Evolutionary conservation across 37 sponge, comb jelly and placozoan genomes (phyloP), one percentile per base, ranked within the genome.

Genomic region (Aplysina aerophoba): DNA sequence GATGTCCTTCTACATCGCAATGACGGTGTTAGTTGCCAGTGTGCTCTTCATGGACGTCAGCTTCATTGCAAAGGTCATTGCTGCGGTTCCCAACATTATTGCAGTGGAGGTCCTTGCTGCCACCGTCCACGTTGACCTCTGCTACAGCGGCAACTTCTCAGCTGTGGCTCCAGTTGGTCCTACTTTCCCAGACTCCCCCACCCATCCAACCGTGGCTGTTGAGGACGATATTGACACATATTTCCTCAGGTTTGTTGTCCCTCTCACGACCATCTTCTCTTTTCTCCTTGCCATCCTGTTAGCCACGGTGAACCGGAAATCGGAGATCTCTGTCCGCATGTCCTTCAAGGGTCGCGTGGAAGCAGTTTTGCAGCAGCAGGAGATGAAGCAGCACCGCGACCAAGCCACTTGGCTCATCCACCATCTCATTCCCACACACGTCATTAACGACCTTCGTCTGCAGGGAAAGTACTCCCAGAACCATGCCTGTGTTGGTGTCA

Each of bases 401-500:
- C 96, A 95, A 57, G 91, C 91, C 12, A 87, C 90, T 4, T 86
- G 89, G 86, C 81, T 95, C 4, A 81, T 95, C 0, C 79, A 38
- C 85, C 90, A 92, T 83, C 92, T 95, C 40, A 86, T 95, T 24
- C 96, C 96, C 17, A 81, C 78, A 0, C 93, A 90, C 72, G 96
- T 95, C n/a, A 86, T 84, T 14, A 30, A 55, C 35, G 81, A 86
- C 53, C 85, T 95, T 15, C 72, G 87, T 0, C 83, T 30, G 11
- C 84, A 71, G 0, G 90, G 93, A 0, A 82, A 75, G 71, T 97
- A 83, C 58, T 97, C 97, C 0, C 89, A 91, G n/a, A 87, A 93
- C 60, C 90, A 95, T 54, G 93, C 94, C 16, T 91, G 91, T 82
- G 97, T 94, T 36, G 95, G 95, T 28, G 97, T 97, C 33, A 85